Evolutionary conservation across 2,113 vertebrate genomes (phyloP).

Genomic region (Leptobrachium leishanense): DNA sequence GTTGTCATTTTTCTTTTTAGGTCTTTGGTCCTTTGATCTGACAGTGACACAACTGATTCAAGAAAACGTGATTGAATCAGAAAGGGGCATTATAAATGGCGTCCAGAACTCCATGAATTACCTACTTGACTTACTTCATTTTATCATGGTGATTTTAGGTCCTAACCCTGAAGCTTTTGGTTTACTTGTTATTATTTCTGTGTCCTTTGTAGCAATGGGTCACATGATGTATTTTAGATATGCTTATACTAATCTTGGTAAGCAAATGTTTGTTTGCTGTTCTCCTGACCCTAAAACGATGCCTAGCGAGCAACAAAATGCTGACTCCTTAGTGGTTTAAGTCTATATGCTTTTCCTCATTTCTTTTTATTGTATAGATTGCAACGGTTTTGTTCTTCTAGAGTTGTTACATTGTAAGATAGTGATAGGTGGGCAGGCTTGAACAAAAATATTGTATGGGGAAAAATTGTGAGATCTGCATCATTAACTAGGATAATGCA

Average conservation of each 20-base stretch:
- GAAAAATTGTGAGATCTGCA: neutral
- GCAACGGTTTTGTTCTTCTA: neutral
- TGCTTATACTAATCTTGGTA: slow-evolving; percentile 85
- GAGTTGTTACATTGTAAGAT: slow-evolving; percentile 5
- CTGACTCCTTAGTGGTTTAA: slow-evolving; percentile 63
- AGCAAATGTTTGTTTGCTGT: slow-evolving; percentile 80
- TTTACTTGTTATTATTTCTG: slow-evolving; percentile 92
- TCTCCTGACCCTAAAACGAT: slow-evolving; percentile 63
- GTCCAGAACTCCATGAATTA: slow-evolving; percentile 99
- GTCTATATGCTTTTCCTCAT: slow-evolving; percentile 18
- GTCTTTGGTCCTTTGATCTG: slow-evolving; percentile 97
- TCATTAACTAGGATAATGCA: neutral
- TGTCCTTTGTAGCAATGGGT: slow-evolving; percentile 94
- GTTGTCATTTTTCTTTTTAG: slow-evolving; percentile 59
- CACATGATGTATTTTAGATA: slow-evolving; percentile 95
- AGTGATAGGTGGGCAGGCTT: too few relatives aligned
- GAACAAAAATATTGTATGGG: too few relatives aligned
- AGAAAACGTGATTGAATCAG: slow-evolving; percentile 93
- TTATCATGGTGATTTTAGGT: slow-evolving; percentile 98
- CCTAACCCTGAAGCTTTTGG: slow-evolving; percentile 96
- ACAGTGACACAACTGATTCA: slow-evolving; percentile 97
- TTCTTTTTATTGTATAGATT: slow-evolving; percentile 10
- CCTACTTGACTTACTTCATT: slow-evolving; percentile 95
- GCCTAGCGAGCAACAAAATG: slow-evolving; percentile 52
- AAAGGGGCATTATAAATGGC: slow-evolving; percentile 94